A percentile compares a stretch with the other conserved stretches of the same genome.
phyloP scores from a whole-genome alignment of 2,888 invertebrate genomes.

The Phyto melanocephala region DNA sequence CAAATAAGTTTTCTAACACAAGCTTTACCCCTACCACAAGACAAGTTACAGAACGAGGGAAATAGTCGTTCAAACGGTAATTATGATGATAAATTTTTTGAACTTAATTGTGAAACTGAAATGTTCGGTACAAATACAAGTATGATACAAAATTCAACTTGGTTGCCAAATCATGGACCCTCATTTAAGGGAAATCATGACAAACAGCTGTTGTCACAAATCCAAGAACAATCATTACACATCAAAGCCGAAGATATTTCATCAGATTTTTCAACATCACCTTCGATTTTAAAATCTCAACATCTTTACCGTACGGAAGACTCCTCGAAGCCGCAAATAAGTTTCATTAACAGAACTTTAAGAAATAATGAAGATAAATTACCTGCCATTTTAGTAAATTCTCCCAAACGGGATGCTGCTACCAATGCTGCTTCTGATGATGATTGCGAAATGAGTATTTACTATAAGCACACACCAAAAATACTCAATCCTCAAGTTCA shows the following conservation, averaged over 20 bases:
- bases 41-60: not conserved
- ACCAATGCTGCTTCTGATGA: conserved; percentile 30
- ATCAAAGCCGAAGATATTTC: conserved; percentile 65
- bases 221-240: conserved; percentile 66
- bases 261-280: conserved; percentile 5
- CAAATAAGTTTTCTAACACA: conserved; percentile 28
- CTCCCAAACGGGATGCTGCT: not conserved
- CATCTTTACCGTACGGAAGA: not conserved
- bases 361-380: conserved; percentile 8
- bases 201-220: conserved; percentile 53
- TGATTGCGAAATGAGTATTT: conserved; percentile 73
- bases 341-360: conserved; percentile 12
- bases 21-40: not conserved
- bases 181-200: not conserved
- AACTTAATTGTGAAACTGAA: conserved; percentile 75
- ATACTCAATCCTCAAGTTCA: conserved; percentile 69
- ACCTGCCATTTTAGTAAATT: not conserved
- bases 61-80: not conserved
- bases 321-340: conserved; percentile 45
- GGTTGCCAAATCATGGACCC: conserved; percentile 68
- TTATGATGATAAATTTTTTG: conserved; percentile 66
- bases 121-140: conserved; percentile 74
- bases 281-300: not conserved
- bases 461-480: conserved; percentile 73
- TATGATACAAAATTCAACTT: conserved; percentile 76